phyloP scores from a whole-genome alignment of 2,888 invertebrate genomes.

The Drosophila gaucha region DNA sequence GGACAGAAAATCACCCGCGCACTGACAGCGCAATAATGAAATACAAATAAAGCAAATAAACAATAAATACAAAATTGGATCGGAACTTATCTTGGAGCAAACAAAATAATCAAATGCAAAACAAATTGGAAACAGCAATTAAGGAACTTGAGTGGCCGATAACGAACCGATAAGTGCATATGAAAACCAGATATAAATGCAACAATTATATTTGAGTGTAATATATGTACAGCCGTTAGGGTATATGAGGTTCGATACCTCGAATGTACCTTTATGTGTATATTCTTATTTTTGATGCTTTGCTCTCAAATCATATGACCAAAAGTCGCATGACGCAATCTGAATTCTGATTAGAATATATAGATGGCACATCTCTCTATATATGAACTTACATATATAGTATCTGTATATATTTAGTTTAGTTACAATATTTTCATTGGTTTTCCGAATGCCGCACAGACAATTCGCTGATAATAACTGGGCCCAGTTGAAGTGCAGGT shows the following conservation, averaged over 20 bases:
- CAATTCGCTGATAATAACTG: not conserved
- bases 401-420: not conserved
- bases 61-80: not conserved
- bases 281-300: conserved; percentile 10
- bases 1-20: not conserved
- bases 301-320: conserved; percentile 46
- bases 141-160: conserved; percentile 1
- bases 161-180: conserved; percentile 1
- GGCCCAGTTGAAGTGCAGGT: too few relatives aligned
- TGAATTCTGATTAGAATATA: conserved; percentile 32
- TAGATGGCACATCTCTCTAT: conserved; percentile 7
- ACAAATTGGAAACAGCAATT: conserved; percentile 6
- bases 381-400: not conserved
- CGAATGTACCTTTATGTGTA: not conserved
- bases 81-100: not conserved
- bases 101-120: not conserved
- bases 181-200: conserved; percentile 14
- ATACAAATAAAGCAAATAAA: not conserved
- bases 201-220: not conserved
- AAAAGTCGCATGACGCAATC: conserved; percentile 55
- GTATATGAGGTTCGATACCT: conserved; percentile 12
- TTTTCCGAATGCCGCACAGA: conserved; percentile 1
- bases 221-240: conserved; percentile 4
- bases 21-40: not conserved
- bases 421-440: conserved; percentile 3